Conservation (phyloP, 2,113 vertebrate species). For the Scophthalmus maximus region DNA sequence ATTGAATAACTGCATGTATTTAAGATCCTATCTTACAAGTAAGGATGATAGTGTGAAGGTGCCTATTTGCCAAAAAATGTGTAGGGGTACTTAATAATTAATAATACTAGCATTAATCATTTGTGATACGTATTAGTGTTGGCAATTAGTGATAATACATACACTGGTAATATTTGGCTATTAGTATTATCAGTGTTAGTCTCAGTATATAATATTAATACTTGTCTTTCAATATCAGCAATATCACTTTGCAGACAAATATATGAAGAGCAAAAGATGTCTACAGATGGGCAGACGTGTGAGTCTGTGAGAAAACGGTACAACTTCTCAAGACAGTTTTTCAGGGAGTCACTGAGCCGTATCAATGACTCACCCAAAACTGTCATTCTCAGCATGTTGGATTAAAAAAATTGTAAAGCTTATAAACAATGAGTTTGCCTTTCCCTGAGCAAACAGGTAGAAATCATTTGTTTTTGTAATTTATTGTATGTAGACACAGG, state of each 20-base stretch:
- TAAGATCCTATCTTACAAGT: not conserved
- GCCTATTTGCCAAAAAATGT: no score
- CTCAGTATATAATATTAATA: not conserved
- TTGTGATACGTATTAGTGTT: not conserved
- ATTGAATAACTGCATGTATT: not conserved
- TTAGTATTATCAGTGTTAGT: not conserved
- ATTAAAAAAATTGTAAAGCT: slow-evolving; percentile 29
- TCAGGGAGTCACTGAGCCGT: slow-evolving; percentile 25
- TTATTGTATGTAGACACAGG: not conserved
- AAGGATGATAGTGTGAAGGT: no score
- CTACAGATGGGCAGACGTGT: slow-evolving; percentile 20
- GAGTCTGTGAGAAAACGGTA: not conserved
- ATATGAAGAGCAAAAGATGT: slow-evolving; percentile 18
- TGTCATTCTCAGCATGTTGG: slow-evolving; percentile 34
- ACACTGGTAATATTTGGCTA: not conserved
- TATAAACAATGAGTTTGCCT: slow-evolving; percentile 12
- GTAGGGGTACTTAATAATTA: no score
- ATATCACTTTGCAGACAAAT: slow-evolving; percentile 19
- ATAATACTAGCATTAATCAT: not conserved
- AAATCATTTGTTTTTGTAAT: slow-evolving; percentile 12
- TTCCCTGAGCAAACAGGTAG: not conserved
- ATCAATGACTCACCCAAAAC: slow-evolving; percentile 7
- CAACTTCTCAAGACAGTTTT: not conserved
- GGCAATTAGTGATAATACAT: not conserved
- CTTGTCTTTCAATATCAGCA: no score